phyloP scores from a whole-genome alignment of 2,888 invertebrate genomes.

The Lepidochitona cinerea region DNA sequence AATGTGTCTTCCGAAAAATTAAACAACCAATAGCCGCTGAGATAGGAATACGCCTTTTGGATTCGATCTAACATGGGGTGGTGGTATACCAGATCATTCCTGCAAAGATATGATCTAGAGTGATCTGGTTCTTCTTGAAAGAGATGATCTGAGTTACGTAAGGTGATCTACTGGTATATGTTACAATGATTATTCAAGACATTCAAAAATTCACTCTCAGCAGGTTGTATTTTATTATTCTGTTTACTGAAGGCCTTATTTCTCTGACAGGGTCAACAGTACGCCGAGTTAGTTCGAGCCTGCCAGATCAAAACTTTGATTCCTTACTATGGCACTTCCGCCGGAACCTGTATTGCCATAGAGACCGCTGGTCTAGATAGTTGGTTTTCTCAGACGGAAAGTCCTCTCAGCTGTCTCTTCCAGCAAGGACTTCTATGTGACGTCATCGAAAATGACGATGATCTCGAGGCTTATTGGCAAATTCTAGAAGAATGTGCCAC shows the following conservation, averaged over 20 bases:
- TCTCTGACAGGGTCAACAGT: background rate
- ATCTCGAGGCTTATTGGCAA: background rate
- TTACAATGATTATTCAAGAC: too few species aligned
- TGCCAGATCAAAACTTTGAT: conserved; percentile 1
- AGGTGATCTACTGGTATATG: too few species aligned
- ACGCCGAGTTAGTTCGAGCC: background rate
- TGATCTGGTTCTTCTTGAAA: too few species aligned
- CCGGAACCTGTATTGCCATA: background rate
- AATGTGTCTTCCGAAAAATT: too few species aligned
- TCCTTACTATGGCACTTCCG: background rate
- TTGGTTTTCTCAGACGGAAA: background rate
- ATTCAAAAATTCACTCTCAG: too few species aligned
- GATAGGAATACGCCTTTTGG: too few species aligned
- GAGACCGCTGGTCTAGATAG: background rate
- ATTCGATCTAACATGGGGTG: too few species aligned
- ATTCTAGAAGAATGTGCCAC: conserved; percentile 2
- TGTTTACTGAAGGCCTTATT: too few species aligned
- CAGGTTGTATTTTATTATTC: background rate
- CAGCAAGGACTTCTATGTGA: conserved; percentile 3
- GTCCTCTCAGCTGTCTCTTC: background rate
- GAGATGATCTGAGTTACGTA: too few species aligned
- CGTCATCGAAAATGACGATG: background rate
- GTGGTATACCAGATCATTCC: too few species aligned
- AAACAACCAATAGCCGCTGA: too few species aligned
- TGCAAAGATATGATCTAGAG: too few species aligned